These are phyloP conservation scores for Antechinus flavipes DNA, from an alignment of 2,113 vertebrate genomes.

Conservation along the genomic window DNA sequence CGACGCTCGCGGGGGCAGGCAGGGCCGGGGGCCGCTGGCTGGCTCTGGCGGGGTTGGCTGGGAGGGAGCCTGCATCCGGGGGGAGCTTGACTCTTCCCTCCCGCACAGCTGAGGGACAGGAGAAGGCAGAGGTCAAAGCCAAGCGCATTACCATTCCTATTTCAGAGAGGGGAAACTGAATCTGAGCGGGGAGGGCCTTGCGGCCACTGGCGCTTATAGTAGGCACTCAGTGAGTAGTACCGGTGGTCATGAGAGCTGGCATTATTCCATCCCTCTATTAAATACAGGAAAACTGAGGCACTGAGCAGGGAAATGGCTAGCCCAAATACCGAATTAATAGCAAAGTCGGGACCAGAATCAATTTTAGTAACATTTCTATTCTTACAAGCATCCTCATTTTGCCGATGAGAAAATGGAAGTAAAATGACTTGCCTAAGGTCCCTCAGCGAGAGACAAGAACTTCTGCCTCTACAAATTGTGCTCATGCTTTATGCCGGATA, in stretches of 20 bases:
- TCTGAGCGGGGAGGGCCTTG: not conserved
- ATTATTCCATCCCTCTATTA: not conserved
- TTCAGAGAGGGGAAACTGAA: not conserved
- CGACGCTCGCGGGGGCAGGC: constrained; percentile 74
- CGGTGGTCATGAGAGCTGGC: not conserved
- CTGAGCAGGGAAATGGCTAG: not conserved
- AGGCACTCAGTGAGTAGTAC: not conserved
- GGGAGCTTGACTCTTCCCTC: constrained; percentile 84
- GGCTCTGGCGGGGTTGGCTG: constrained; percentile 84
- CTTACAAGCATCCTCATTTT: not conserved
- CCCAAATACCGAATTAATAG: not conserved
- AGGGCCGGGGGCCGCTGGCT: constrained; percentile 30
- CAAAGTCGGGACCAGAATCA: not conserved
- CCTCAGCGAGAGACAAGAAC: not conserved
- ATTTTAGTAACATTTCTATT: not conserved
- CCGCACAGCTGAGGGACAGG: constrained; percentile 86
- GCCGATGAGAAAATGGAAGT: not conserved
- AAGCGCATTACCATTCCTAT: not conserved
- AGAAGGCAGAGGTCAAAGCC: constrained; percentile 41
- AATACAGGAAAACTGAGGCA: not conserved
- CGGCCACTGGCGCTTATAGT: not conserved
- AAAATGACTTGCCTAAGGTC: not conserved
- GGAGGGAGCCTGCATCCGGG: constrained; percentile 90
- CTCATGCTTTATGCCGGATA: not conserved
- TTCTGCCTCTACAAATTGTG: not conserved